These are phyloP conservation scores for Cotesia vestalis DNA, from an alignment of 1,140 invertebrate species.

Conservation along the genomic window DNA sequence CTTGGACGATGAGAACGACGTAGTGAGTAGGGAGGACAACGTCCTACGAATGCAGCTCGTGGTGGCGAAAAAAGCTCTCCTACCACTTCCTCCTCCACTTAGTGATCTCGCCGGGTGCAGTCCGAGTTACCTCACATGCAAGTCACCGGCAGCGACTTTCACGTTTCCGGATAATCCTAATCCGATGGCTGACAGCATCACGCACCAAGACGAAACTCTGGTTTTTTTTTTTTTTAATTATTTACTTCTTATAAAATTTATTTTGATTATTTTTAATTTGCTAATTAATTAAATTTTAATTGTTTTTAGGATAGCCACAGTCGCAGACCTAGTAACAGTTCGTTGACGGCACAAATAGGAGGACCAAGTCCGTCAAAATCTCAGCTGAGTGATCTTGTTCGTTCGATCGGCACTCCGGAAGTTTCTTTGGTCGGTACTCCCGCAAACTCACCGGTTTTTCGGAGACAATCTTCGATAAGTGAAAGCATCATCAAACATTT, in stretches of 20 bases:
- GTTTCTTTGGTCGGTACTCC: conserved; percentile 40
- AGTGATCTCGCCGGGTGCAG: conserved; percentile 37
- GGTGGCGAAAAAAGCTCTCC: conserved; percentile 14
- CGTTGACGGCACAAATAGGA: neutral
- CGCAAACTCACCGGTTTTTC: conserved; percentile 35
- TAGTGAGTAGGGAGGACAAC: conserved; percentile 34
- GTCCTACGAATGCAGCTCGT: conserved; percentile 29
- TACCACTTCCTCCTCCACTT: conserved; percentile 38
- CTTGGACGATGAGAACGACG: conserved; percentile 38
- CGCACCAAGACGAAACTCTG: conserved; percentile 49
- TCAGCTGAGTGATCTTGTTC: conserved; percentile 44
- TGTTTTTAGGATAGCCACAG: conserved; percentile 39
- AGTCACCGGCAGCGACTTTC: conserved; percentile 28
- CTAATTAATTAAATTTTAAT: neutral
- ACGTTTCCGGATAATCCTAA: conserved; percentile 20
- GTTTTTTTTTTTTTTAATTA: conserved; percentile 11
- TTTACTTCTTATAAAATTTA: too few relatives aligned
- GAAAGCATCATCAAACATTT: conserved; percentile 2
- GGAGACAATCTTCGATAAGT: conserved; percentile 5
- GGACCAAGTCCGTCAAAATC: conserved; percentile 45
- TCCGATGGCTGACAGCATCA: conserved; percentile 45
- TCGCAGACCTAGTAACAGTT: conserved; percentile 36
- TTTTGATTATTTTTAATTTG: too few relatives aligned
- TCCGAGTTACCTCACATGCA: conserved; percentile 37
- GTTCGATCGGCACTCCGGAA: conserved; percentile 43